These are phyloP conservation scores for Calidris pygmaea DNA, from an alignment of 2,113 vertebrate species.

Conservation along the genomic window DNA sequence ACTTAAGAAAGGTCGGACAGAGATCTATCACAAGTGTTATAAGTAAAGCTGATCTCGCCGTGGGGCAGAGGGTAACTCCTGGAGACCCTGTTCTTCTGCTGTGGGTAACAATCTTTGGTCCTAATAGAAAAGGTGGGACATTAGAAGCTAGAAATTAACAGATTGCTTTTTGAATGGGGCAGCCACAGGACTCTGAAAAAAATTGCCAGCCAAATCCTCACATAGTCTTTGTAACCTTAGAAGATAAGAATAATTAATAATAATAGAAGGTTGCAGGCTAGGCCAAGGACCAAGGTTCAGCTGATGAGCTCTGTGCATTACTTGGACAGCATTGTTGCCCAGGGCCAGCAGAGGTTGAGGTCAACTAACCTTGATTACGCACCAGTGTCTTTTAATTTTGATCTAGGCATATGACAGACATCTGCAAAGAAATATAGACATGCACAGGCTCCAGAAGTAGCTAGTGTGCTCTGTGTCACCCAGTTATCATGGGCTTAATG, in stretches of 20 bases:
- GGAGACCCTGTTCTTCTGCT: neutral
- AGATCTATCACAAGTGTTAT: neutral
- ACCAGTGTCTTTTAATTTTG: neutral
- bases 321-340: neutral
- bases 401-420: neutral
- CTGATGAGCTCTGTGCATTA: neutral
- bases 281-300: neutral
- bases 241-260: neutral
- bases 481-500: neutral
- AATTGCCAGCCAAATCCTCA: neutral
- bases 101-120: neutral
- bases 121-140: neutral
- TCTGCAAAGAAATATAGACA: neutral
- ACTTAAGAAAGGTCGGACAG: neutral
- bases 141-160: neutral
- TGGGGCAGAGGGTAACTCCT: neutral
- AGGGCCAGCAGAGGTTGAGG: neutral
- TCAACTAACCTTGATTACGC: neutral
- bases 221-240: neutral
- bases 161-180: neutral
- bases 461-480: neutral
- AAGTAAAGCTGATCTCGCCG: neutral
- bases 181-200: neutral
- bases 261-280: neutral
- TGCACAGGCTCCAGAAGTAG: conserved; percentile 5